Percentiles rank a stretch among this genome's conserved stretches.
phyloP scores from a whole-genome alignment of 2,113 vertebrate genomes.

The Daboia siamensis region DNA sequence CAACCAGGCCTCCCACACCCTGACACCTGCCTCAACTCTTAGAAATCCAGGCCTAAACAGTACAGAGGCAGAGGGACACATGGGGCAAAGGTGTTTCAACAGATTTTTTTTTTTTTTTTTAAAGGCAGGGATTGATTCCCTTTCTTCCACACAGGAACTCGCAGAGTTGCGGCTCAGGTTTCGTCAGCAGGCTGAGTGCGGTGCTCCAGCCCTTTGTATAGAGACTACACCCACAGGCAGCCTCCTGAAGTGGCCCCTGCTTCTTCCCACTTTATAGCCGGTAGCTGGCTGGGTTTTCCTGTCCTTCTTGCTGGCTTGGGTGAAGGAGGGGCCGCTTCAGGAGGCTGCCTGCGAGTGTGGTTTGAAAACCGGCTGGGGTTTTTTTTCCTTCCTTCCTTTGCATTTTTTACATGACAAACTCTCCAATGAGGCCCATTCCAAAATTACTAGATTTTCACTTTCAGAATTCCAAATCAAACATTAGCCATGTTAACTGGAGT shows the following conservation, averaged over 20 bases:
- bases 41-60: too few species aligned
- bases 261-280: background rate
- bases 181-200: background rate
- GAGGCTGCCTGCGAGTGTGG: too few species aligned
- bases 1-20: too few species aligned
- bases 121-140: too few species aligned
- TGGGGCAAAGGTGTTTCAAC: too few species aligned
- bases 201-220: background rate
- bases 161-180: background rate
- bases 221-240: constrained; percentile 13
- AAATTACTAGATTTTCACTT: background rate
- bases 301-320: background rate
- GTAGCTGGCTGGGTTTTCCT: background rate
- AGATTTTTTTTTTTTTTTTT: too few species aligned
- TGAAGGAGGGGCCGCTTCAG: too few species aligned
- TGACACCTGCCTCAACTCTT: too few species aligned
- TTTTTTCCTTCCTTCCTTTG: too few species aligned
- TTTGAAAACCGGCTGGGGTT: too few species aligned
- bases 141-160: background rate
- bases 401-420: background rate
- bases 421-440: background rate
- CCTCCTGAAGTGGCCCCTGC: background rate
- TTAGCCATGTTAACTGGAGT: background rate
- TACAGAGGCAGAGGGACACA: too few species aligned
- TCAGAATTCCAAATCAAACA: background rate